Percentiles rank a stretch among this genome's conserved stretches.
Conservation (phyloP, 2,113 vertebrate species). For the Prunella himalayana region DNA sequence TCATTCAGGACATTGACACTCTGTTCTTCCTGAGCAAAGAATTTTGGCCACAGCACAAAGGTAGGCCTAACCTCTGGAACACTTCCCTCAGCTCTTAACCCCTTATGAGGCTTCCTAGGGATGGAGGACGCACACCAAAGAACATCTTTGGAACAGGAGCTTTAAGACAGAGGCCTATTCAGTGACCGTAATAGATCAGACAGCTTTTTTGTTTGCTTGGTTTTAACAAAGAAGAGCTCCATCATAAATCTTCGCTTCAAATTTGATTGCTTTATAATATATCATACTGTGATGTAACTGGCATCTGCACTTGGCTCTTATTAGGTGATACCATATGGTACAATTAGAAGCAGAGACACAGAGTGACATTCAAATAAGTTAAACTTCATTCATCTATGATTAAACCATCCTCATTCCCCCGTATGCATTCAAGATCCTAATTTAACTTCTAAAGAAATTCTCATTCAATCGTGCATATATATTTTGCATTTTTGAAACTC, state of each 20-base stretch:
- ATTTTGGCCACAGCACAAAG: neutral
- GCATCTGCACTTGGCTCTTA: slow-evolving; percentile 38
- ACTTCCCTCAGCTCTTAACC: neutral
- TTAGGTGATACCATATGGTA: slow-evolving; percentile 48
- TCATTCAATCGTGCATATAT: neutral
- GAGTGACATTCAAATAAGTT: slow-evolving; percentile 6
- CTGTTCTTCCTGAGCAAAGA: neutral
- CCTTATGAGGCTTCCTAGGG: neutral
- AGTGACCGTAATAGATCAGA: neutral
- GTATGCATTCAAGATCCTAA: neutral
- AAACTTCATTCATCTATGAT: neutral
- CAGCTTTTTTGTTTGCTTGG: slow-evolving; percentile 19
- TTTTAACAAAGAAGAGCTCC: slow-evolving; percentile 17
- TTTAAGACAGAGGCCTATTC: neutral
- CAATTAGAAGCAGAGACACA: slow-evolving; percentile 6
- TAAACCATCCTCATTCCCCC: neutral
- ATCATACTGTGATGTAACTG: slow-evolving; percentile 38
- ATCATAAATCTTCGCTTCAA: slow-evolving; percentile 56
- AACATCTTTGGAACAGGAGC: neutral
- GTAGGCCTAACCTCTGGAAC: neutral
- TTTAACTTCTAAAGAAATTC: neutral
- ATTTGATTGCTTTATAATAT: slow-evolving; percentile 45
- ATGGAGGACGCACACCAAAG: accelerated
- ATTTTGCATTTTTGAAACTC: neutral
- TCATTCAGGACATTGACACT: neutral